Evolutionary conservation across 1,140 invertebrate genomes (phyloP), one percentile per base, ranked within the genome.

Genomic region (Aradophagus sp.): DNA sequence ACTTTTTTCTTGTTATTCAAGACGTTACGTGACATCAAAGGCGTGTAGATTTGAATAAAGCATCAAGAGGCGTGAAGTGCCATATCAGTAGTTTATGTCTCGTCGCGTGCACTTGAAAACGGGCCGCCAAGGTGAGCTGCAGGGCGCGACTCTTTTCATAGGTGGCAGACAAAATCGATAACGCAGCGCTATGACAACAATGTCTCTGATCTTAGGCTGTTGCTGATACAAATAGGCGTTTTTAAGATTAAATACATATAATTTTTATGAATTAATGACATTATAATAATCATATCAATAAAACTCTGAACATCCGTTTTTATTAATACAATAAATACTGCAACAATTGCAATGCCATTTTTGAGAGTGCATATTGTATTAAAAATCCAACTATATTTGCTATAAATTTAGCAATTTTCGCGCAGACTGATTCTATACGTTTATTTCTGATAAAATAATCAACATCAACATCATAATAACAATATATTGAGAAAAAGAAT

Each of bases 161-260:
- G 5, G 50, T 31, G 23, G 70, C 77, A 77, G 77, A 78, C 74
- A 62, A 66, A 74, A 78, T 78, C 77, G 67, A 78, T 78, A 78
- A 74, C 38, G 70, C 42, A 38, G 52, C 59, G 45, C 20, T 66
- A 50, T 35, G 62, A 66, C 31, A 66, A 72, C 61, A 66, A 62
- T 50, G 44, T 41, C 42, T 53, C 56, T 66, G 35, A 66, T 62
- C 55, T 72, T 62, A 45, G 39, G 5, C 27, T 2, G 16, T 66
- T 12, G 39, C 7, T 47, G n/a, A 31, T 7, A 61, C 55, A 55
- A 55, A 45, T 31, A n/a, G 23, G 7, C 20, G 11, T 6, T 44
- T 44, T 44, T 44, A 11, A 5, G 3, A n/a, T 14, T 34, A 44
- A 47, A 32, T 26, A 41, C 8, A 41, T 13, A 41, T 13, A 6